Percentiles rank a stretch among this genome's conserved stretches.
Evolutionary conservation across 2,888 invertebrate species (phyloP).

Genomic region (Andrena bicolor): DNA sequence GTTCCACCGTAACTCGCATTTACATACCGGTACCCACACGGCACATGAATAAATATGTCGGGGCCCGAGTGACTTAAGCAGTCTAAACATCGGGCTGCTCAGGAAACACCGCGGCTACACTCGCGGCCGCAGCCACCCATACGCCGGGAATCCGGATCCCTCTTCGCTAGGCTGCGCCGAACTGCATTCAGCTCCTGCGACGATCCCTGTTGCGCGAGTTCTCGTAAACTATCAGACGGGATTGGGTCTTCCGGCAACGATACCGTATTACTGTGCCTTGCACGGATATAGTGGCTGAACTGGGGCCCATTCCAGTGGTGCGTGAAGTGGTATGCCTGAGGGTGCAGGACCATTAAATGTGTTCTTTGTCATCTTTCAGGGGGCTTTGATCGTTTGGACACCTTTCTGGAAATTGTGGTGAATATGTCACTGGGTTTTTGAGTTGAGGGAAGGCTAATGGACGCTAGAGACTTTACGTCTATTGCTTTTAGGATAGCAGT

Average conservation of each 20-base stretch:
- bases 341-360: no score
- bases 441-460: no score
- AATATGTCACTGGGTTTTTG: no score
- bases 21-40: constrained; percentile 74
- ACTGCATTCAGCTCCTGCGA: constrained; percentile 13
- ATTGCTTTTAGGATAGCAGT: no score
- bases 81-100: constrained; percentile 71
- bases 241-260: constrained; percentile 10
- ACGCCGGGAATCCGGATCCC: constrained; percentile 43
- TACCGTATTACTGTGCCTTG: neutral
- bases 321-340: no score
- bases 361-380: no score
- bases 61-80: constrained; percentile 72
- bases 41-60: constrained; percentile 75
- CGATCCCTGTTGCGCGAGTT: neutral
- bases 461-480: no score
- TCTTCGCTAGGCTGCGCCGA: neutral
- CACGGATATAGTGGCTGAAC: no score
- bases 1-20: constrained; percentile 72
- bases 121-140: constrained; percentile 14
- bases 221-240: neutral
- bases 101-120: constrained; percentile 42
- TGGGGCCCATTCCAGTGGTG: no score
- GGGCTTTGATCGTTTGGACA: no score
- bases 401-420: no score